These are phyloP conservation scores for Chelonus insularis DNA, from an alignment of 1,140 invertebrate genomes.

Conservation along the genomic window DNA sequence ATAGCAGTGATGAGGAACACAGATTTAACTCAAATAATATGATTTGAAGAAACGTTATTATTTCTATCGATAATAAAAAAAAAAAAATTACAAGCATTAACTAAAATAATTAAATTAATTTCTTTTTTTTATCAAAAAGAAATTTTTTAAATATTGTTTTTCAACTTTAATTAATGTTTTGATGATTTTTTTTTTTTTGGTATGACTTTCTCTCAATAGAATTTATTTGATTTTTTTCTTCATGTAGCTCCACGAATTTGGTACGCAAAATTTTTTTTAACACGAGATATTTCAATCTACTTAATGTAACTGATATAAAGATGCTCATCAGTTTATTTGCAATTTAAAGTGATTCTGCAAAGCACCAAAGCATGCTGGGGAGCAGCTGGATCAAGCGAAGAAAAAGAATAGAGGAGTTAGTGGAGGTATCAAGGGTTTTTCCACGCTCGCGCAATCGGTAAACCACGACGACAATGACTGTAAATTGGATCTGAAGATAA, in stretches of 20 bases:
- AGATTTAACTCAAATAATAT: background rate
- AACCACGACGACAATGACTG: background rate
- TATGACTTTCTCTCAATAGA: no score
- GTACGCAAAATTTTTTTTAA: no score
- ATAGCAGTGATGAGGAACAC: conserved; percentile 5
- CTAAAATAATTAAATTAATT: background rate
- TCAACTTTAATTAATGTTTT: no score
- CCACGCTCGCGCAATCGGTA: background rate
- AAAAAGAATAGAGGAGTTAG: background rate
- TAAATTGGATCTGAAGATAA: conserved; percentile 13
- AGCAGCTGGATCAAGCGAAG: background rate
- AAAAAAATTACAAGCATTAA: background rate
- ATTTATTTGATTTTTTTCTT: no score
- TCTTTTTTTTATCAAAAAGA: background rate
- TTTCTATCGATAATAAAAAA: background rate
- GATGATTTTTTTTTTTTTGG: no score
- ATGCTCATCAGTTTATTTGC: conserved; percentile 61
- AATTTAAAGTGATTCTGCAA: conserved; percentile 55
- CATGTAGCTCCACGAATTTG: no score
- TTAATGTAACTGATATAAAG: conserved; percentile 60
- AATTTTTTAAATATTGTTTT: background rate
- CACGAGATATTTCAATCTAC: conserved; percentile 61
- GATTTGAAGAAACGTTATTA: background rate
- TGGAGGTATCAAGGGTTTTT: background rate
- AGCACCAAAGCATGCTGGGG: conserved; percentile 12